These are phyloP conservation scores for Tragelaphus eurycerus DNA, from an alignment of 2,797 vertebrate species.

Conservation along the genomic window DNA sequence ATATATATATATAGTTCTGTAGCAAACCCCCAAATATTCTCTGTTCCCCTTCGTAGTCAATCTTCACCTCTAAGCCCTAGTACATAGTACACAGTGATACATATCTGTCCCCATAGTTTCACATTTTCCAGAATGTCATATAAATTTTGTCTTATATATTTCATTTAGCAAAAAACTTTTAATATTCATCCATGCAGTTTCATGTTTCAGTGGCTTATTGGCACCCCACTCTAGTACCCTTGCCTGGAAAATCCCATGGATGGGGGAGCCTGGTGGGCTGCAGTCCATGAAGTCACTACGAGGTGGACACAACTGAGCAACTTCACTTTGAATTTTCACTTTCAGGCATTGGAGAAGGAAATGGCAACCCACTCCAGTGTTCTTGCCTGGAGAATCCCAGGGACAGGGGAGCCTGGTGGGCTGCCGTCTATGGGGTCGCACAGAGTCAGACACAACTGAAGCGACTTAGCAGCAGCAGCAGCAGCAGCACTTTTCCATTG, in stretches of 20 bases:
- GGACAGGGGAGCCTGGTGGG: rapidly evolving
- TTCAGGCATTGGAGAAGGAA: too few relatives aligned
- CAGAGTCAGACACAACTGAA: too few relatives aligned
- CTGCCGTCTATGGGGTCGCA: too few relatives aligned
- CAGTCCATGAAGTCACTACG: rapidly evolving
- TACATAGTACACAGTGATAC: neutral
- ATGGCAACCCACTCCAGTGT: too few relatives aligned
- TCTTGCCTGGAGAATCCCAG: too few relatives aligned
- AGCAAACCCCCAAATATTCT: neutral
- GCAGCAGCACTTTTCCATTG: too few relatives aligned
- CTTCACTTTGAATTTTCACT: too few relatives aligned
- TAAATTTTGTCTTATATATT: neutral
- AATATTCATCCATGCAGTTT: neutral
- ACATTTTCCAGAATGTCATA: neutral
- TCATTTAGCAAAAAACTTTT: neutral
- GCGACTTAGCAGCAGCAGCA: too few relatives aligned
- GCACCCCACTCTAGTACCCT: too few relatives aligned
- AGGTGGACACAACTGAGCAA: rapidly evolving
- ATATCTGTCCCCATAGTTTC: neutral
- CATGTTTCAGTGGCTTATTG: neutral
- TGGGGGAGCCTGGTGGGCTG: too few relatives aligned
- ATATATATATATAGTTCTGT: neutral
- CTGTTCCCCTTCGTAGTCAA: neutral
- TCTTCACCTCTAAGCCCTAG: neutral
- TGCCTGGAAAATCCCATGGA: too few relatives aligned